Evolutionary conservation across 37 sponge, comb jelly and placozoan species (phyloP).

Genomic region (Lycopodina hypogea): DNA sequence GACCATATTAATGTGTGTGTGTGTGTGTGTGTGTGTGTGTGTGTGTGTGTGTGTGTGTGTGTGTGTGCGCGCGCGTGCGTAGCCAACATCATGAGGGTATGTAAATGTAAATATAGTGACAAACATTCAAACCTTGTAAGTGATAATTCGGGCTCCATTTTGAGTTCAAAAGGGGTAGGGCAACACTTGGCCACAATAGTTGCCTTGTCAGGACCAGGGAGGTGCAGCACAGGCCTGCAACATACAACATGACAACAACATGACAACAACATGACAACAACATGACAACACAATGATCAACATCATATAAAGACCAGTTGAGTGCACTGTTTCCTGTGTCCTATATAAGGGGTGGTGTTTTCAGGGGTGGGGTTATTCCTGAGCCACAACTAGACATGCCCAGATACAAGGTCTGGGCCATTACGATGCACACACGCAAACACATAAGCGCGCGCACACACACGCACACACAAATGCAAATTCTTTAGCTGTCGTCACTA

Average conservation of each 20-base stretch:
- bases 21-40: too few species aligned
- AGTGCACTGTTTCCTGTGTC: neutral
- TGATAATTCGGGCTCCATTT: neutral
- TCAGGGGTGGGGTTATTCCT: too few species aligned
- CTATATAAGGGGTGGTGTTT: neutral
- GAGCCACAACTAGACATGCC: too few species aligned
- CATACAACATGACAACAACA: neutral
- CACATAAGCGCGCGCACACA: too few species aligned
- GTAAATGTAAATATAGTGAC: too few species aligned
- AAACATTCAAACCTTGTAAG: constrained; percentile 22
- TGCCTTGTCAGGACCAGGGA: constrained; percentile 85
- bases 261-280: neutral
- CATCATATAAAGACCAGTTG: too few species aligned
- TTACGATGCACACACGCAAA: too few species aligned
- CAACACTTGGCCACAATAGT: constrained; percentile 78
- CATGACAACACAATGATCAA: neutral
- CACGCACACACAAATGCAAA: too few species aligned
- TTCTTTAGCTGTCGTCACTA: too few species aligned
- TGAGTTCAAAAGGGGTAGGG: constrained; percentile 77
- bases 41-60: too few species aligned
- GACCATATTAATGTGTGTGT: too few species aligned
- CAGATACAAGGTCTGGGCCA: too few species aligned
- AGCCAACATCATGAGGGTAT: neutral
- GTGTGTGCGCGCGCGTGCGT: neutral
- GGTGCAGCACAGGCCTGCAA: constrained; percentile 80